Evolutionary conservation across 2,113 vertebrate species (phyloP).

Genomic region (Menidia beryllina): DNA sequence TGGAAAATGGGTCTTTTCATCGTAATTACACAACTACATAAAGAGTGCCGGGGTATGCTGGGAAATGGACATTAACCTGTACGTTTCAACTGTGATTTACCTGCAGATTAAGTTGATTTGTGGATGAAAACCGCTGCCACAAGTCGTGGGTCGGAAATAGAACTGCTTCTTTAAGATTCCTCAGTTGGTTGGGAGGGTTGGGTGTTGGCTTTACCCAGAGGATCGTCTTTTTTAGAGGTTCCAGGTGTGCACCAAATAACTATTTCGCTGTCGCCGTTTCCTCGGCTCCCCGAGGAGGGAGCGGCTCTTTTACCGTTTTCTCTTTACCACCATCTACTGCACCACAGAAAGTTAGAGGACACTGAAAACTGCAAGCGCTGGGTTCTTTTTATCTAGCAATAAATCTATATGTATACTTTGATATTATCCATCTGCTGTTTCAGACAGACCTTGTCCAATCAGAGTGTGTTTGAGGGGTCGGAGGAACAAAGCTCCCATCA

Average conservation of each 20-base stretch:
- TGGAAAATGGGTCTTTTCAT: not conserved
- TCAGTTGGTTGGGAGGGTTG: no score
- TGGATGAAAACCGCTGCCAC: no score
- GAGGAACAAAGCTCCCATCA: conserved; percentile 15
- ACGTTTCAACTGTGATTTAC: no score
- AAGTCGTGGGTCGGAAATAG: no score
- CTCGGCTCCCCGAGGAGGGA: not conserved
- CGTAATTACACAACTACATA: not conserved
- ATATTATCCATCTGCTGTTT: not conserved
- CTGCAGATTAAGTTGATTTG: no score
- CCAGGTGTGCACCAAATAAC: no score
- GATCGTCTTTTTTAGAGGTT: no score
- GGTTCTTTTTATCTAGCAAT: no score
- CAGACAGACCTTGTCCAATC: conserved; percentile 9
- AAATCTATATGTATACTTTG: not conserved
- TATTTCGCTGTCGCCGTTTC: not conserved
- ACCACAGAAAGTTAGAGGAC: not conserved
- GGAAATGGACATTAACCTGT: not conserved
- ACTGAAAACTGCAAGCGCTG: conserved; percentile 1
- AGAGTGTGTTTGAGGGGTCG: conserved; percentile 1
- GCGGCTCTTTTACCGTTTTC: not conserved
- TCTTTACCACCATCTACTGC: not conserved
- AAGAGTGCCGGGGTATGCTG: not conserved
- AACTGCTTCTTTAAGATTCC: no score
- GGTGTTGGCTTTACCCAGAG: no score